Conservation (phyloP, 2,888 invertebrate genomes). For the Ceraclea dissimilis region DNA sequence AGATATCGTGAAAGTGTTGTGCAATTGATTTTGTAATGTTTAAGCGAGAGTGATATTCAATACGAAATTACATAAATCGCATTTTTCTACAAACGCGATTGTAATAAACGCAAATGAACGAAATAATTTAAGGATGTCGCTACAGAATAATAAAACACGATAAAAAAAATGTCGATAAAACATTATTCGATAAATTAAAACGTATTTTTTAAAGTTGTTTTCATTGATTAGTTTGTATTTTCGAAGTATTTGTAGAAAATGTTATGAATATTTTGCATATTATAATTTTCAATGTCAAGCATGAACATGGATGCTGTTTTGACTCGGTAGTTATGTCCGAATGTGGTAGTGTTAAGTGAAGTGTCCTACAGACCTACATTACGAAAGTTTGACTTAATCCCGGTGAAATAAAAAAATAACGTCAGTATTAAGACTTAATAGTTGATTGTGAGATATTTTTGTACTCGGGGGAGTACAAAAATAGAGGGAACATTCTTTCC, state of each 20-base stretch:
- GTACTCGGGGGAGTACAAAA: slow-evolving; percentile 40
- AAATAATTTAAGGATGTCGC: no score
- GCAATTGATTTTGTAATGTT: slow-evolving; percentile 52
- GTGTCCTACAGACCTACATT: slow-evolving; percentile 88
- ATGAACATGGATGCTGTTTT: slow-evolving; percentile 60
- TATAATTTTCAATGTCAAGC: slow-evolving; percentile 48
- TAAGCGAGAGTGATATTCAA: slow-evolving; percentile 30
- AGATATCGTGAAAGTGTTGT: slow-evolving; percentile 54
- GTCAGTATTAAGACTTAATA: slow-evolving; percentile 49
- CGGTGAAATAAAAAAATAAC: slow-evolving; percentile 45
- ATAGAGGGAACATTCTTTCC: slow-evolving; percentile 29
- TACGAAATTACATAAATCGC: not conserved
- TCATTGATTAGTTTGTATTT: slow-evolving; percentile 33
- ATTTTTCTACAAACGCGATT: no score
- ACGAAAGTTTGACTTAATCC: slow-evolving; percentile 36
- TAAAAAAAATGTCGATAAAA: no score
- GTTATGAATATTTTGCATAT: not conserved
- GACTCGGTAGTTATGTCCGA: slow-evolving; percentile 64
- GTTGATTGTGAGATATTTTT: slow-evolving; percentile 42
- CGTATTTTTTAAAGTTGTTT: not conserved
- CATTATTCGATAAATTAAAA: not conserved
- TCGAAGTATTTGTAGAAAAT: slow-evolving; percentile 36
- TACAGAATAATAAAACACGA: no score
- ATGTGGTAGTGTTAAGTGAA: slow-evolving; percentile 75
- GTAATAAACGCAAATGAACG: no score